A percentile compares a stretch with the other conserved stretches of the same genome.
phyloP scores from a whole-genome alignment of 2,113 vertebrate species.

The Actenoides hombroni region DNA sequence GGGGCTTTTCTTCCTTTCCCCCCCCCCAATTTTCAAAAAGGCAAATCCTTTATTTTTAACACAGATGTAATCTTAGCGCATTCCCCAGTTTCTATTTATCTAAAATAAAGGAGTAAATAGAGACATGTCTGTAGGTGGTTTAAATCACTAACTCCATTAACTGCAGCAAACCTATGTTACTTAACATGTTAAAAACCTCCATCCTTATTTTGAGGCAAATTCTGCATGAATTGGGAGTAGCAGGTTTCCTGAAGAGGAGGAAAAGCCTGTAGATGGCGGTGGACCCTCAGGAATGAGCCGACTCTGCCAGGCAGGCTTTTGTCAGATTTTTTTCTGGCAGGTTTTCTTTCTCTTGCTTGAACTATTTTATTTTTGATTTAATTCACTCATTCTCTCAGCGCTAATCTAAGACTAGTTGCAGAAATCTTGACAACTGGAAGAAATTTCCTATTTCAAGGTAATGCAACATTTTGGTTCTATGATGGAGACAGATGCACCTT shows the following conservation, averaged over 20 bases:
- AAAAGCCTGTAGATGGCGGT: conserved; percentile 78
- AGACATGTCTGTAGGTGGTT: background rate
- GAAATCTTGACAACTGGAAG: conserved; percentile 67
- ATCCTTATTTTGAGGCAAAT: background rate
- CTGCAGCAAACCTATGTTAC: background rate
- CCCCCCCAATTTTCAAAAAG: background rate
- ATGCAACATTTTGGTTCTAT: conserved; percentile 27
- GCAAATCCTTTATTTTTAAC: background rate
- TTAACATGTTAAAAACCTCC: background rate
- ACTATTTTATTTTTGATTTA: conserved; percentile 73
- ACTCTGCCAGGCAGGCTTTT: conserved; percentile 8
- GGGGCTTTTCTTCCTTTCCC: background rate
- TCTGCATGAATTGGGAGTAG: background rate
- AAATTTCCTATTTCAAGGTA: conserved; percentile 51
- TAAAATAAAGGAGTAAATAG: background rate
- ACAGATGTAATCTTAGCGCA: background rate
- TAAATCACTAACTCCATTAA: background rate
- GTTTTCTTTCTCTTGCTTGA: conserved; percentile 62
- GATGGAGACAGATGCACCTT: conserved; percentile 32
- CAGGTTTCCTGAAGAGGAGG: background rate
- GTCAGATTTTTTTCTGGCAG: conserved; percentile 53
- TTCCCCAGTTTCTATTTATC: background rate
- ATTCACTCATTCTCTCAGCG: conserved; percentile 51
- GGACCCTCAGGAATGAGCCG: conserved; percentile 71
- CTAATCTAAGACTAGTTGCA: conserved; percentile 47